These are phyloP conservation scores for Andricus quercusramuli DNA, from an alignment of 2,888 invertebrate genomes.

Conservation along the genomic window DNA sequence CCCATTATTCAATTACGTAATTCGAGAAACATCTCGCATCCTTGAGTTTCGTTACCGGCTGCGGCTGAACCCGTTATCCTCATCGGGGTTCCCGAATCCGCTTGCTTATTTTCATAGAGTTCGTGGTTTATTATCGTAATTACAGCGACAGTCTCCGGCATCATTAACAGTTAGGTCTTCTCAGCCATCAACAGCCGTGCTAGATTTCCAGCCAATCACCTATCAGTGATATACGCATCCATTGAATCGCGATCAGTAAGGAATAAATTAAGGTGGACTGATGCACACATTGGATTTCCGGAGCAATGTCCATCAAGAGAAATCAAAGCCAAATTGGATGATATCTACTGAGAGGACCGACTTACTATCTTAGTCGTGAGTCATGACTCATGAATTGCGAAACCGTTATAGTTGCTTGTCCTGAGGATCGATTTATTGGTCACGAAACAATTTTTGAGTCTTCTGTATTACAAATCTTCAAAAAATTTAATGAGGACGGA, in stretches of 20 bases:
- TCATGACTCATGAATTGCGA: slow-evolving; percentile 26
- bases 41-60: neutral
- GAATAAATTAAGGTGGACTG: slow-evolving; percentile 6
- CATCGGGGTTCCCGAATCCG: slow-evolving; percentile 2
- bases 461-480: neutral
- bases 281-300: slow-evolving; percentile 19
- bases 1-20: neutral
- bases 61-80: slow-evolving; percentile 2
- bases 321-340: slow-evolving; percentile 14
- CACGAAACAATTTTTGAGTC: slow-evolving; percentile 23
- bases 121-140: slow-evolving; percentile 4
- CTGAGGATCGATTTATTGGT: slow-evolving; percentile 27
- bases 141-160: slow-evolving; percentile 13
- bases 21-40: neutral
- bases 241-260: slow-evolving; percentile 15
- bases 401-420: slow-evolving; percentile 40
- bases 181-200: neutral
- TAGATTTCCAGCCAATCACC: slow-evolving; percentile 1
- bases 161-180: slow-evolving; percentile 35
- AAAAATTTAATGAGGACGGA: neutral
- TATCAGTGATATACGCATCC: slow-evolving; percentile 12
- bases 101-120: slow-evolving; percentile 10
- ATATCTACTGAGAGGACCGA: slow-evolving; percentile 30
- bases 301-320: slow-evolving; percentile 26
- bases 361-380: slow-evolving; percentile 33